Evolutionary conservation across 2,888 invertebrate species (phyloP).

Genomic region (Athripsodes cinereus): DNA sequence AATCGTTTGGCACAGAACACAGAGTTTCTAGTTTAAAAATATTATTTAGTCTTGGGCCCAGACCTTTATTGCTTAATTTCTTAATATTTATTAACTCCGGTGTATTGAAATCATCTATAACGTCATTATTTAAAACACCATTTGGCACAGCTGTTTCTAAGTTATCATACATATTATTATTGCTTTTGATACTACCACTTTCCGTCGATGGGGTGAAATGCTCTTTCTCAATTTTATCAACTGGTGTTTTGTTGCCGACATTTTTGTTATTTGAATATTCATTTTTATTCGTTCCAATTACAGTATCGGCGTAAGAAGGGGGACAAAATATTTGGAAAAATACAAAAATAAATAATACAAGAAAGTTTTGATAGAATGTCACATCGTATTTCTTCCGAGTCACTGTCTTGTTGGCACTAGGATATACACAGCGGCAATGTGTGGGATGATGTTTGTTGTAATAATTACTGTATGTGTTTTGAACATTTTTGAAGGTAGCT

Average conservation of each 20-base stretch:
- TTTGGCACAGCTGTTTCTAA: constrained; percentile 12
- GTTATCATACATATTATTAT: not conserved
- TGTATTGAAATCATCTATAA: too few species aligned
- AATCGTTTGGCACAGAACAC: constrained; percentile 22
- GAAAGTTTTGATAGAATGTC: not conserved
- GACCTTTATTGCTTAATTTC: constrained; percentile 18
- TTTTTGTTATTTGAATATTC: not conserved
- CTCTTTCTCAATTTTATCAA: constrained; percentile 13
- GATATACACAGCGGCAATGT: too few species aligned
- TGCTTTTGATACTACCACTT: too few species aligned
- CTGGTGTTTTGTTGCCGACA: not conserved
- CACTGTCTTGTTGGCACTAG: not conserved
- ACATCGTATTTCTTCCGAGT: not conserved
- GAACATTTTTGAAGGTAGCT: not conserved
- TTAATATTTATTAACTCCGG: too few species aligned
- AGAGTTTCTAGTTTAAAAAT: constrained; percentile 13
- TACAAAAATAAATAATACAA: constrained; percentile 7
- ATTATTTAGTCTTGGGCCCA: constrained; percentile 10
- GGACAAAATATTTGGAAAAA: not conserved
- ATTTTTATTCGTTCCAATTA: not conserved
- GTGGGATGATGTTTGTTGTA: too few species aligned
- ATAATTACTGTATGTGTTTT: too few species aligned
- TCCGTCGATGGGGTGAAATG: constrained; percentile 21
- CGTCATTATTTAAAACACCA: constrained; percentile 6
- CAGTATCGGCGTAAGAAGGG: not conserved